phyloP scores from a whole-genome alignment of 2,113 vertebrate genomes.

The Dryoscopus gambensis region DNA sequence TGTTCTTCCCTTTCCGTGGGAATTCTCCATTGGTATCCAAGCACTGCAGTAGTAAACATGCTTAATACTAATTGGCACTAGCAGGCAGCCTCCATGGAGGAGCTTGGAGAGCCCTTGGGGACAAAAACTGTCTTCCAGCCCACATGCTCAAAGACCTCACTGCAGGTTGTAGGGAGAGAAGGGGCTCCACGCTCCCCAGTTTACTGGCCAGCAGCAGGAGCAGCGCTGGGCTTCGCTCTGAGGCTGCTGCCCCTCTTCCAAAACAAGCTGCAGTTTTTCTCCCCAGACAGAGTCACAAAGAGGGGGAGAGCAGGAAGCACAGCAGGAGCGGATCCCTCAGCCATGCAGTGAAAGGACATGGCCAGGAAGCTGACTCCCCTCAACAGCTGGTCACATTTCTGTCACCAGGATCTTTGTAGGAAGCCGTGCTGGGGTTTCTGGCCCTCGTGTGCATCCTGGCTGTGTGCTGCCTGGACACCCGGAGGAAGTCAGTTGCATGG shows the following conservation, averaged over 20 bases:
- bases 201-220: not conserved
- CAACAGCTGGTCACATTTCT: not conserved
- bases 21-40: not conserved
- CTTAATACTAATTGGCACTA: not conserved
- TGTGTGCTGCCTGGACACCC: not conserved
- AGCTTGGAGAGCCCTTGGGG: not conserved
- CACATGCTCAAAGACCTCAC: not conserved
- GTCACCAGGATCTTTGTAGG: not conserved
- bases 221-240: rapidly evolving
- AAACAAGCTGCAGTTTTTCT: not conserved
- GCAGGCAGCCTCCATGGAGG: not conserved
- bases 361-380: not conserved
- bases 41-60: rapidly evolving
- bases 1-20: not conserved
- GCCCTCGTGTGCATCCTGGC: not conserved
- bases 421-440: not conserved
- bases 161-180: not conserved
- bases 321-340: not conserved
- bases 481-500: not conserved
- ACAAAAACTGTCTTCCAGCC: not conserved
- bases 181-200: rapidly evolving
- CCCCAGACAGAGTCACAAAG: not conserved
- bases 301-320: not conserved
- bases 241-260: not conserved
- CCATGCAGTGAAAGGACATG: not conserved